Conservation (phyloP, 2,113 vertebrate species). For the Micromys minutus region DNA sequence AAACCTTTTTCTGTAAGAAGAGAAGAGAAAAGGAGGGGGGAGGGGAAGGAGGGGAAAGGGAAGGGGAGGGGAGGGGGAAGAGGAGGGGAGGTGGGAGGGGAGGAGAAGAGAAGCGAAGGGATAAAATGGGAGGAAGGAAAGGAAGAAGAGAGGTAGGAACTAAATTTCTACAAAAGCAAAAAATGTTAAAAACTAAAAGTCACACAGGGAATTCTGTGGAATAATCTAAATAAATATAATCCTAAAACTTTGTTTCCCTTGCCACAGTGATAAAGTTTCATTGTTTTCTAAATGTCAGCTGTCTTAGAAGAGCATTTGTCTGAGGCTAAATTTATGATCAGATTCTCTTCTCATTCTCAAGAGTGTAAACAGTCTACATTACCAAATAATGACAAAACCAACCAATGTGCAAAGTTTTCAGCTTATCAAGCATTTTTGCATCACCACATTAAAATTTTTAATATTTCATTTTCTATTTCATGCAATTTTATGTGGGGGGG, state of each 20-base stretch:
- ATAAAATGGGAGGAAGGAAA: too few relatives aligned
- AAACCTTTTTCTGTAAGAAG: not conserved
- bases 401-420: slow-evolving; percentile 19
- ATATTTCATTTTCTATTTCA: not conserved
- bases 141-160: not conserved
- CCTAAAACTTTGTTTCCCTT: slow-evolving; percentile 34
- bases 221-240: slow-evolving; percentile 29
- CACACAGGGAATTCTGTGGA: not conserved
- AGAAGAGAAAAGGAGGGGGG: not conserved
- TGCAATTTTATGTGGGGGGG: not conserved
- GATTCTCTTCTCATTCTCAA: slow-evolving; percentile 23
- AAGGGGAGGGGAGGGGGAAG: not conserved
- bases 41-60: accelerated
- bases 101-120: not conserved
- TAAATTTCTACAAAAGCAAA: not conserved
- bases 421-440: not conserved
- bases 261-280: not conserved
- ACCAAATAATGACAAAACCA: slow-evolving; percentile 21
- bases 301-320: slow-evolving; percentile 26
- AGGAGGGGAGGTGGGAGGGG: not conserved
- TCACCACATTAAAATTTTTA: not conserved
- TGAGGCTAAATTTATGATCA: slow-evolving; percentile 28
- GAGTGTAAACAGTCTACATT: not conserved
- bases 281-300: slow-evolving; percentile 54
- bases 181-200: slow-evolving; percentile 8